A percentile compares a stretch with the other conserved stretches of the same genome.
phyloP scores from a whole-genome alignment of 2,888 invertebrate genomes.

The Drosophila birchii region DNA sequence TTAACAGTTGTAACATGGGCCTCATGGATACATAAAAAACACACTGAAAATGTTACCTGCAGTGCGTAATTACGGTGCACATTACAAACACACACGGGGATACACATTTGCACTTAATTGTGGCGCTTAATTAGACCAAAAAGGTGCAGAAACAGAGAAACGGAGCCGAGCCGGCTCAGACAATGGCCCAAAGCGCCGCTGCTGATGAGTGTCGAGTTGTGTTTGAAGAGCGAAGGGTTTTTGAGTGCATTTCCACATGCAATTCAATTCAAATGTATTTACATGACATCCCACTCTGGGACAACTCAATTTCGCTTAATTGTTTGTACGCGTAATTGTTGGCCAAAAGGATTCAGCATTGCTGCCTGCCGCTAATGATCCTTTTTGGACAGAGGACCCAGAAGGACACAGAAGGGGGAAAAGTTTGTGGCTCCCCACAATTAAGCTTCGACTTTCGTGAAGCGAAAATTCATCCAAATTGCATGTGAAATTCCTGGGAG shows the following conservation, averaged over 20 bases:
- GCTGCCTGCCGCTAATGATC: constrained; percentile 52
- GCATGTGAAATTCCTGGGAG: constrained; percentile 67
- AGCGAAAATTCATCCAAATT: constrained; percentile 43
- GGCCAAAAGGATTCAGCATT: constrained; percentile 58
- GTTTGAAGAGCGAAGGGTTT: constrained; percentile 38
- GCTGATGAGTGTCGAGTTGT: constrained; percentile 26
- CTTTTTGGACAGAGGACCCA: not conserved
- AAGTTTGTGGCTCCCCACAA: constrained; percentile 3
- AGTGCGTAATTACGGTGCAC: constrained; percentile 76
- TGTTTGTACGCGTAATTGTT: constrained; percentile 68
- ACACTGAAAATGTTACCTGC: constrained; percentile 50
- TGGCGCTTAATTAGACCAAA: constrained; percentile 80
- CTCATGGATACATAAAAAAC: not conserved
- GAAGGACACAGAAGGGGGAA: not conserved
- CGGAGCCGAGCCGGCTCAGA: constrained; percentile 40
- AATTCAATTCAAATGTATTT: constrained; percentile 67
- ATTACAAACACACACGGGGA: constrained; percentile 59
- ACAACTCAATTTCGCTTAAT: constrained; percentile 78
- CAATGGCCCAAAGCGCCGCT: constrained; percentile 64
- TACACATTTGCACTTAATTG: constrained; percentile 78
- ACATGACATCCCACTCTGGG: constrained; percentile 49
- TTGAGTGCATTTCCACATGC: constrained; percentile 29
- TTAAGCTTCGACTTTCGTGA: constrained; percentile 19
- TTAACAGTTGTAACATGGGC: constrained; percentile 74
- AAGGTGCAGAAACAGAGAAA: constrained; percentile 62